Percentiles rank a stretch among this genome's conserved stretches.
These are phyloP conservation scores for Psittacula cyanocephala DNA, from an alignment of 2,113 vertebrate genomes.

Conservation along the genomic window DNA sequence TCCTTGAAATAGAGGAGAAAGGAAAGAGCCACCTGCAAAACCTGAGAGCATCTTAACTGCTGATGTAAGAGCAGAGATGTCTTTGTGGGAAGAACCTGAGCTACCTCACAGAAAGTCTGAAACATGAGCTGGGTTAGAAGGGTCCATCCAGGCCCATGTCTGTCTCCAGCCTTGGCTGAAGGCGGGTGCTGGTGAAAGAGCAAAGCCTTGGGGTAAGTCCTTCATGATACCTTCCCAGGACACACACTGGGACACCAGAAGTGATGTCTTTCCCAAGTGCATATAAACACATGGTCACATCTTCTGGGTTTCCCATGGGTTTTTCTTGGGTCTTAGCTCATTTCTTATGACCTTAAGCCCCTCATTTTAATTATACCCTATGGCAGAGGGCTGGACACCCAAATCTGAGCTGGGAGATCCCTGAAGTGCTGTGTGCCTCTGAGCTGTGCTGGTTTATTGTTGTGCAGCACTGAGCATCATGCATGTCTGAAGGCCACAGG, in stretches of 20 bases:
- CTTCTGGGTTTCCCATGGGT: not conserved
- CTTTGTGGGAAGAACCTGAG: not conserved
- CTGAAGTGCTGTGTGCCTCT: not conserved
- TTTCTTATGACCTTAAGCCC: not conserved
- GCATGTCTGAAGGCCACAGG: rapidly evolving
- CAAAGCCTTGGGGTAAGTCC: not conserved
- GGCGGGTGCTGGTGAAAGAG: not conserved
- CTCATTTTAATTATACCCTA: not conserved
- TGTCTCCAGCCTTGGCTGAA: not conserved
- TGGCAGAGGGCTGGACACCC: not conserved
- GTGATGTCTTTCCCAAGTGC: not conserved
- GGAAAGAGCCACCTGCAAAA: not conserved
- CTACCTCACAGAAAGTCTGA: not conserved
- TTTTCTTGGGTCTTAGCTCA: not conserved
- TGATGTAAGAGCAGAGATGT: not conserved
- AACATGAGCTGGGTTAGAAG: not conserved
- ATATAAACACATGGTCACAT: not conserved
- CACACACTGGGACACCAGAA: not conserved
- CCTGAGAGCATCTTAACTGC: not conserved
- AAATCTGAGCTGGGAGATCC: not conserved
- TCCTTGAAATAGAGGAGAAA: not conserved
- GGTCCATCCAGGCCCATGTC: not conserved
- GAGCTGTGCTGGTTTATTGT: not conserved
- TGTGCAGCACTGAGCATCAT: rapidly evolving
- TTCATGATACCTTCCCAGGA: not conserved